A percentile compares a stretch with the other conserved stretches of the same genome.
These are phyloP conservation scores for Apocrypta bakeri DNA, from an alignment of 1,140 invertebrate genomes.

Conservation along the genomic window DNA sequence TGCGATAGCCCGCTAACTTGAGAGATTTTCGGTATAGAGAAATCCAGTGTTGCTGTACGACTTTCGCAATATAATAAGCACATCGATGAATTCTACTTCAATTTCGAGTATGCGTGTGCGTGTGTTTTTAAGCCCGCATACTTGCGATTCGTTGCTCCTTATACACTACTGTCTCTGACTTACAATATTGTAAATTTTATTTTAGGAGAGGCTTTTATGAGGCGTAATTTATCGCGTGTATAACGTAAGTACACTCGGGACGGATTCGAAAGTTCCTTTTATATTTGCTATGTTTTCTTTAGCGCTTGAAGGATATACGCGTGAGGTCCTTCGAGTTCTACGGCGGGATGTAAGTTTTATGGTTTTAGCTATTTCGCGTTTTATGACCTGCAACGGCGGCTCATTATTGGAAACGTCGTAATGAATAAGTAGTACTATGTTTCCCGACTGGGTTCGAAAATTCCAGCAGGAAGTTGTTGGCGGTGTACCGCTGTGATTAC, in stretches of 20 bases:
- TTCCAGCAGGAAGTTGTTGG: neutral
- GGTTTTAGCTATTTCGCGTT: neutral
- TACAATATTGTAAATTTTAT: neutral
- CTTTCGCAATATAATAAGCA: neutral
- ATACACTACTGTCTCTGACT: neutral
- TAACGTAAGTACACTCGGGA: too few relatives aligned
- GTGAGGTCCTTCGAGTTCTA: neutral
- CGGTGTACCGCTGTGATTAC: neutral
- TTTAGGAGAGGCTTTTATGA: neutral
- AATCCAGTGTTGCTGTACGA: neutral
- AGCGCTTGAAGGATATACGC: neutral
- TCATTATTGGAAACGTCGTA: neutral
- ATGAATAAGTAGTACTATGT: neutral
- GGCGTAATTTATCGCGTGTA: neutral
- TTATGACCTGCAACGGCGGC: neutral
- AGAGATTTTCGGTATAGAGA: neutral
- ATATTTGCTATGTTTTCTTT: neutral
- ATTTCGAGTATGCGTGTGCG: neutral
- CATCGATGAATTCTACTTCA: neutral
- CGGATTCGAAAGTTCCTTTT: neutral
- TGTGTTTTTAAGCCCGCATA: neutral
- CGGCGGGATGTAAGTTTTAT: neutral
- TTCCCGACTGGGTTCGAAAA: neutral
- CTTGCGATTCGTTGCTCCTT: neutral
- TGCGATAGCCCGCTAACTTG: neutral